Evolutionary conservation across 2,888 invertebrate genomes (phyloP).

Genomic region (Zootermopsis nevadensis): DNA sequence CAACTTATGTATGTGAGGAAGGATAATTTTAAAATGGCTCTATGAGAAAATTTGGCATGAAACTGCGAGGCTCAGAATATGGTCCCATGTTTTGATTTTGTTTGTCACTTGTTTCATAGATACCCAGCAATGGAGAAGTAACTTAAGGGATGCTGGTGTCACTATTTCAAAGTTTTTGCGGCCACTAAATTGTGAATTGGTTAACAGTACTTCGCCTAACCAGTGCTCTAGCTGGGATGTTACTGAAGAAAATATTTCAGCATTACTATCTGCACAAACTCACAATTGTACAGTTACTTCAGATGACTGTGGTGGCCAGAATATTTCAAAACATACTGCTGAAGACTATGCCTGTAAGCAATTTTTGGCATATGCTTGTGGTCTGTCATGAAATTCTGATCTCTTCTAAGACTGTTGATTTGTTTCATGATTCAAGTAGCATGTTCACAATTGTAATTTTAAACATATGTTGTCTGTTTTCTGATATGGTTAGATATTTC

Average conservation of each 20-base stretch:
- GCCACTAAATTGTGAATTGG: conserved; percentile 18
- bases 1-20: too few relatives aligned
- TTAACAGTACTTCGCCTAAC: neutral
- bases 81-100: neutral
- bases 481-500: too few relatives aligned
- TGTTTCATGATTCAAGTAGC: too few relatives aligned
- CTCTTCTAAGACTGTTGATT: too few relatives aligned
- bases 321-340: neutral
- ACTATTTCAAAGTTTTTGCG: neutral
- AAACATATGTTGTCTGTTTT: too few relatives aligned
- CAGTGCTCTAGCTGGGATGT: conserved; percentile 31
- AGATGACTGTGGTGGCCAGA: neutral
- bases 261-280: neutral
- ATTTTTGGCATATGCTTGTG: neutral
- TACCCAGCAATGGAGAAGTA: conserved; percentile 44
- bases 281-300: neutral
- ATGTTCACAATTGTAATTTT: too few relatives aligned
- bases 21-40: neutral
- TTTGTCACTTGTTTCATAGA: conserved; percentile 48
- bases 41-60: neutral
- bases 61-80: neutral
- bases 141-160: neutral
- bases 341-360: neutral
- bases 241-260: conserved; percentile 21
- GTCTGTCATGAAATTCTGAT: too few relatives aligned